Evolutionary conservation across 2,888 invertebrate genomes (phyloP).

Genomic region (Dicroscelio sp.): DNA sequence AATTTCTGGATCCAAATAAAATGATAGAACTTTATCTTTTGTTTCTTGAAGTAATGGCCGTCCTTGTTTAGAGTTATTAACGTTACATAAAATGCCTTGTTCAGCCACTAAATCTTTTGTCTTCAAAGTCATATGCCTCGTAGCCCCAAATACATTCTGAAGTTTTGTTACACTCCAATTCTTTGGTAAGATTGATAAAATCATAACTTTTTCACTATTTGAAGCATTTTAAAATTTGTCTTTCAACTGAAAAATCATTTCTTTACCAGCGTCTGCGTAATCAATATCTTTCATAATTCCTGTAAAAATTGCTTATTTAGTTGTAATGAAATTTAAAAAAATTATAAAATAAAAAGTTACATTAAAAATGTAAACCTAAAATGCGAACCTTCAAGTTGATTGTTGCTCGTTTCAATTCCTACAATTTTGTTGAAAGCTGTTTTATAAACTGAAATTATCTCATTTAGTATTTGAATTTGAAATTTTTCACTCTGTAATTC

Average conservation of each 20-base stretch:
- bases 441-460: too few relatives aligned
- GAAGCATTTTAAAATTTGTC: not conserved
- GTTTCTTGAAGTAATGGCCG: not conserved
- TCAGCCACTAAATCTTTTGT: not conserved
- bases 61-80: not conserved
- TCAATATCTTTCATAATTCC: too few relatives aligned
- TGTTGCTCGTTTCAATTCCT: too few relatives aligned
- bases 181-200: not conserved
- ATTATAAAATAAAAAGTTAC: too few relatives aligned
- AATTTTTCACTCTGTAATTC: too few relatives aligned
- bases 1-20: constrained; percentile 1
- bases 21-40: not conserved
- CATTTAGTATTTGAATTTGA: too few relatives aligned
- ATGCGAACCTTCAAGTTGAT: too few relatives aligned
- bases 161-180: not conserved
- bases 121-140: too few relatives aligned
- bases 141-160: not conserved
- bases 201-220: not conserved
- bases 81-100: not conserved
- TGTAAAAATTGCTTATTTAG: too few relatives aligned
- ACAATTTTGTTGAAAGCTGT: too few relatives aligned
- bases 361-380: too few relatives aligned
- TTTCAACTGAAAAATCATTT: not conserved
- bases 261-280: not conserved
- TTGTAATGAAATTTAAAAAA: too few relatives aligned